Conservation (phyloP, 1,140 invertebrate species). For the Solen grandis region DNA sequence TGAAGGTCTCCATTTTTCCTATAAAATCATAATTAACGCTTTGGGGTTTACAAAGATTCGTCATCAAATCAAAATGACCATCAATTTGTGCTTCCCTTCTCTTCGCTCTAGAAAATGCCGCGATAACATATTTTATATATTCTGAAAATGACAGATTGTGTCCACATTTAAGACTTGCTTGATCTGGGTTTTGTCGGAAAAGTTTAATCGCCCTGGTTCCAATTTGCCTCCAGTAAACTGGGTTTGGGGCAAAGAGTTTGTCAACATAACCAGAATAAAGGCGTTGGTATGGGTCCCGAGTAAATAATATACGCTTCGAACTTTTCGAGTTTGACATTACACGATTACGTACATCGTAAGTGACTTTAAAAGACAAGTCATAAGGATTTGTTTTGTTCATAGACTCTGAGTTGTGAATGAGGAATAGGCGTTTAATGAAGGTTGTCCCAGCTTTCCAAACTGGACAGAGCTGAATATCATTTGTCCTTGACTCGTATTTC, state of each 20-base stretch:
- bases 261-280: constrained; percentile 29
- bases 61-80: neutral
- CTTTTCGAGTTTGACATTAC: neutral
- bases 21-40: constrained; percentile 17
- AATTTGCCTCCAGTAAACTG: constrained; percentile 35
- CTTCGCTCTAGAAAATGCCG: neutral
- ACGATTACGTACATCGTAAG: neutral
- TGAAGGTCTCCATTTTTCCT: constrained; percentile 19
- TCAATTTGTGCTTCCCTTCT: neutral
- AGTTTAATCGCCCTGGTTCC: constrained; percentile 1
- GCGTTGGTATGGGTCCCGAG: constrained; percentile 17
- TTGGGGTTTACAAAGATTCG: constrained; percentile 6
- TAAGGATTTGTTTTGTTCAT: neutral
- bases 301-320: neutral
- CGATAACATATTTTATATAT: constrained; percentile 18
- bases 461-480: neutral
- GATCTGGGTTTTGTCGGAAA: neutral
- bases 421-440: neutral
- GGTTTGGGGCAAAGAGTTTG: constrained; percentile 32
- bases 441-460: constrained; percentile 4
- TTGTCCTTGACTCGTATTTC: neutral
- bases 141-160: constrained; percentile 28
- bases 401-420: neutral
- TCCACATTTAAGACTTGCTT: neutral
- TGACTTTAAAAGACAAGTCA: neutral